Conservation (phyloP, 92 coral and sea anemone genomes). For the Porites rus region DNA sequence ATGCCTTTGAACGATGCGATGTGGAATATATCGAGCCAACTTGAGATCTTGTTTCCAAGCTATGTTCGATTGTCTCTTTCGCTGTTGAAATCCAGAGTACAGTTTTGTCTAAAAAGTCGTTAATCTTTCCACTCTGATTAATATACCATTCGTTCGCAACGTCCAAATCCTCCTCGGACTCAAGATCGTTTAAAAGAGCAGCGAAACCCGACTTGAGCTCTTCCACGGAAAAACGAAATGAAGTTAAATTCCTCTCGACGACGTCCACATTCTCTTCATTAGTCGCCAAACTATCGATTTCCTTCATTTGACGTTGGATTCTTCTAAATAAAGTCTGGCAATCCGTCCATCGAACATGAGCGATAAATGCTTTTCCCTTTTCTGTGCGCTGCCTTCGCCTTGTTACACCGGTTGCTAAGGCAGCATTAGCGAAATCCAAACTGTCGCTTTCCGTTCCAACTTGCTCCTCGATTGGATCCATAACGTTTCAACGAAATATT, state of each 20-base stretch:
- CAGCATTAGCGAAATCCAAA: too few species aligned
- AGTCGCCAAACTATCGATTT: background rate
- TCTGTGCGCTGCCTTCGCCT: background rate
- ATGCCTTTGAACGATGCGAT: slow-evolving; percentile 1
- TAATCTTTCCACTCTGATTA: background rate
- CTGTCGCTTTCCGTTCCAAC: too few species aligned
- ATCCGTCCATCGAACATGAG: slow-evolving; percentile 11
- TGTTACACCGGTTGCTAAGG: background rate
- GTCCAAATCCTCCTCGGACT: background rate
- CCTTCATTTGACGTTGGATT: background rate
- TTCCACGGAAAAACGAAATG: slow-evolving; percentile 2
- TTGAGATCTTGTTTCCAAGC: too few species aligned
- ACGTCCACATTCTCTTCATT: background rate
- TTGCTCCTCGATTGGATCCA: too few species aligned
- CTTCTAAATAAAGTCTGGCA: background rate
- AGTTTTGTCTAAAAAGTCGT: background rate
- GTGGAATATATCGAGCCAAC: background rate
- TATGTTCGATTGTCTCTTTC: too few species aligned
- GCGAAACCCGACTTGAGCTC: background rate
- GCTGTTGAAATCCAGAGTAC: too few species aligned
- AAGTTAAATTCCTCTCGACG: background rate
- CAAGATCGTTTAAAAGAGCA: background rate
- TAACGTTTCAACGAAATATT: too few species aligned
- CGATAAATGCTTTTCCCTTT: background rate
- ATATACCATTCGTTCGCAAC: background rate